Base-by-base conservation (phyloP, 2,113 vertebrate genomes). In the Zosterops japonicus region DNA sequence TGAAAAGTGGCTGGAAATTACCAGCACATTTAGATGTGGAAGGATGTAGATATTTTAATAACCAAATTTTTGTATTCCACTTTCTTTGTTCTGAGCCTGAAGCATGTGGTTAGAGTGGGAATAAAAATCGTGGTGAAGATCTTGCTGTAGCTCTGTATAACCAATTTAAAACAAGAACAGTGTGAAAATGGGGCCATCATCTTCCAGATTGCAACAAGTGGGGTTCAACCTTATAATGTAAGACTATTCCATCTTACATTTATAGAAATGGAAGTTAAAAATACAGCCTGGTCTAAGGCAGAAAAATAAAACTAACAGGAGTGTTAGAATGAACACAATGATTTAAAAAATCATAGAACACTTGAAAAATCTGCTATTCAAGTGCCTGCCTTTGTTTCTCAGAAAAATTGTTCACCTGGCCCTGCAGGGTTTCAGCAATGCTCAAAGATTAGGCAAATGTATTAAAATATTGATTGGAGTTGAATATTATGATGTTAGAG, bases 61-160 rank as follows among this genome's bases (percentile, higher is more conserved):
- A 88, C 22, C 6, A 1, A 28, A 8, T 50, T 80, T 60, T 39
- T n/a, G 53, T n/a, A 28, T 76, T 67, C 42, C 5, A 7, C 41
- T 90, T 56, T 81, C 90, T 94, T 94, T 87, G 12, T 90, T 95
- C 71, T 63, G 36, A 94, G 52, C 35, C 56, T 56, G 33, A 63
- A 83, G 46, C 4, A 12, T 17, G 35, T 94, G 84, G 50, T 92
- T 87, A 80, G 55, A 82, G 49, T 41, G 59, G 9, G 41, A 85
- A 83, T 63, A 55, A 50, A 94, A 95, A 91, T 79, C 39, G 18
- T n/a, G 70, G 52, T 74, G 80, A 76, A 94, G 53, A 12, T 87
- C 79, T 76, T 90, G 61, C 28, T 81, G 85, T 93, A 96, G 65
- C 25, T 70, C 28, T 27, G 9, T 79, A 47, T 63, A 77, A 67